Base-by-base conservation (phyloP, 2,888 invertebrate genomes). In the Colletes collaris region DNA sequence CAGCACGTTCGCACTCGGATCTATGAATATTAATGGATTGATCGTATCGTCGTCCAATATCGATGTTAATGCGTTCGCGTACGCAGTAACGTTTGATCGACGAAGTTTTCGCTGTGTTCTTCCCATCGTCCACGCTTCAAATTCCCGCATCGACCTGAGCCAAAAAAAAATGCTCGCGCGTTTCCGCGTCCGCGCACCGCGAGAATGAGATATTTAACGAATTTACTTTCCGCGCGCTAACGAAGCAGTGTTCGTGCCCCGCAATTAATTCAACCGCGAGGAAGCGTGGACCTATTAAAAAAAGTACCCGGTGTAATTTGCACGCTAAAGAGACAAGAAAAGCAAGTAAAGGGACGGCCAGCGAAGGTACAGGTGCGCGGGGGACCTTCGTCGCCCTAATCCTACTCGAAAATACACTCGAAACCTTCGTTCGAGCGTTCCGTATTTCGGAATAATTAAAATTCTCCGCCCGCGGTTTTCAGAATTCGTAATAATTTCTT, bases 201-300 rank as follows among this genome's bases (percentile, higher is more conserved):
- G 70, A 62, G 79, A 80, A 84, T 76, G 86, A 84, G 86, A 83
- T 71, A 80, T 84, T 84, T 84, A 84, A 84, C 86, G 83, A 84
- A 84, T 85, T 84, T 84, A 84, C 86, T 67, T 82, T 85, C 64
- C 8, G 64, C 56, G 72, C 69, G 64, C 83, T 84, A 85, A 85
- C 84, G 79, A 85, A 84, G 79, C 86, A 75, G 74, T 69, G 84
- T 77, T 63, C 79, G 76, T 72, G 76, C 72, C 37, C 66, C 79
- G 86, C 79, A 84, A 84, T 84, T 84, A 84, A 84, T 84, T 84
- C 86, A 83, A 83, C 86, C 76, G 76, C 71, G 65, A 37, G 75
- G 81, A 62, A 71, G 52, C 74, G 74, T 71, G 66, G 68, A 77
- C 70, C 75, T 75, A 82, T 82, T 82, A 79, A 84, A 85, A 84